Evolutionary conservation across 2,888 invertebrate species (phyloP), one percentile per base, ranked within the genome.

Genomic region (Hyposoter didymator): DNA sequence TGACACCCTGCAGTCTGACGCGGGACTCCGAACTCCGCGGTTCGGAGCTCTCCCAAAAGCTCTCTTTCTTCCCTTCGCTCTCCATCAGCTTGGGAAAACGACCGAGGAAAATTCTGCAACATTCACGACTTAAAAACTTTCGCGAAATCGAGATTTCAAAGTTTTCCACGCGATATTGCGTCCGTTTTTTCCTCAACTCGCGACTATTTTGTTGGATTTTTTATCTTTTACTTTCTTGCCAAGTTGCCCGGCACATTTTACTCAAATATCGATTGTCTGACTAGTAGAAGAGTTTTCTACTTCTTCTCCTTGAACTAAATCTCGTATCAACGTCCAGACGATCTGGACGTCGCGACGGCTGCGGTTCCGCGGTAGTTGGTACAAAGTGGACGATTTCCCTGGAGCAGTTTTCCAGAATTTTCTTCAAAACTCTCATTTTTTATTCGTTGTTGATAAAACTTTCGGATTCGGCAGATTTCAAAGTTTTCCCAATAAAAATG

Each of bases 1-100:
- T 92, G 93, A 93, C 94, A 94, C 93, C 93, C 94, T 93, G 93
- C 93, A 93, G 94, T 93, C 93, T 90, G 91, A 91, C 92, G 92
- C 92, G 93, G 92, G 92, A 92, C 90, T 90, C 90, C 89, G 88
- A 90, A 88, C 89, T 90, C 90, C 89, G 87, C 84, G 84, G 82
- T 74, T 81, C 78, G 78, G 69, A 81, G 80, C 69, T 81, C 83
- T 69, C 75, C 74, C 49, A 35, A 74, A 80, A 78, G 84, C 84
- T 83, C 81, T 76, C 73, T n/a, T 59, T 59, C 28, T 28, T 28
- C 14, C 28, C 28, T 5, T 14, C 28, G 14, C 28, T 59, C 59
- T 28, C 5, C 59, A n/a, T n/a, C n/a, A 59, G 28, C 59, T 59
- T 28, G 28, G 28, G 59, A 59, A 66, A 64, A 39, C 49, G 62